Base-by-base conservation (phyloP, 2,888 invertebrate genomes). In the Ophion slaviceki region DNA sequence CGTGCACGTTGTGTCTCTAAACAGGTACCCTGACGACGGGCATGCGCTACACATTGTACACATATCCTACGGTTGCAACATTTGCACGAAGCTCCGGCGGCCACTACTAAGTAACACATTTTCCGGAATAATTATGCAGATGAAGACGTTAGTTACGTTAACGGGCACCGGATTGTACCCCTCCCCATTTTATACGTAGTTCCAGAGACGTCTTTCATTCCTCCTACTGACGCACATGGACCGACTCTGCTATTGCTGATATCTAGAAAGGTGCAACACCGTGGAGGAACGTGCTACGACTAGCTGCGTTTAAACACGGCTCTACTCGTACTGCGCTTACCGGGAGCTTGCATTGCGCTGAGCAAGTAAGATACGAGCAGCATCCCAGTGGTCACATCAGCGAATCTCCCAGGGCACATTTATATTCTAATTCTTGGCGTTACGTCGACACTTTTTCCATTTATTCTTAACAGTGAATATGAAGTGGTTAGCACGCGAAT, bases 121-220 rank as follows among this genome's bases (percentile, higher is more conserved):
- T 92, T 91, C 89, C 90, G 83, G 91, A 91, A 92, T 93, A 92
- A 93, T 93, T 93, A 93, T 93, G 93, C 89, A 92, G 92, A 92
- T 92, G 91, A 92, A 92, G 90, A 90, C 90, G 92, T 92, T 93
- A 92, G 92, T 93, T 92, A 91, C 91, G 92, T 92, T 92, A 91
- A 92, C 91, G 87, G 87, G 84, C n/a, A 20, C 24, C 88, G 89
- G 89, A 17, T 14, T 17, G 89, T 70, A 75, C 36, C 28, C 64
- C 68, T 47, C 36, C 67, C 76, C 32, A 59, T 40, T 57, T 28
- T 40, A 11, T 17, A 61, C 53, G 85, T 78, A 76, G 84, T 84
- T 82, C 59, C 72, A 36, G 57, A 71, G 64, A 71, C 57, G 20
- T 70, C 76, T n/a, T 64, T 53, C 53, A 28, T 80, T 53, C 53